These are phyloP conservation scores for Apteryx mantelli DNA, from an alignment of 2,113 vertebrate species.

Conservation along the genomic window DNA sequence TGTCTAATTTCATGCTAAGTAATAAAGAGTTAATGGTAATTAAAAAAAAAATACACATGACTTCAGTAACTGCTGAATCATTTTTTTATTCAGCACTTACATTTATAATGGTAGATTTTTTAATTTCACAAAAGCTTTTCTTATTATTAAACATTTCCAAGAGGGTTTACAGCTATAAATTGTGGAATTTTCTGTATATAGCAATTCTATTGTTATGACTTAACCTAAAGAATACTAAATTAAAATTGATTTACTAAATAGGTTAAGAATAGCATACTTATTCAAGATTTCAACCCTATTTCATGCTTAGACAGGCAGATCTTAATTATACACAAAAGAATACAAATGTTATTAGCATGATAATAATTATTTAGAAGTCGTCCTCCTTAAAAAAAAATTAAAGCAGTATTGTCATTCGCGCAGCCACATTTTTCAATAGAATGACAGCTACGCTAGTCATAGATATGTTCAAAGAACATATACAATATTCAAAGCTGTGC, in stretches of 20 bases:
- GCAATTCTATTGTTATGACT: slow-evolving; percentile 70
- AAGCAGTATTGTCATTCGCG: slow-evolving; percentile 77
- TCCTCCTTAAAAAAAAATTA: slow-evolving; percentile 78
- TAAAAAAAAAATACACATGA: neutral
- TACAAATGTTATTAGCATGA: slow-evolving; percentile 88
- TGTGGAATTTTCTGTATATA: slow-evolving; percentile 59
- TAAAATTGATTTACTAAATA: slow-evolving; percentile 85
- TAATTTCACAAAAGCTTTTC: slow-evolving; percentile 61
- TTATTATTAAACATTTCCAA: slow-evolving; percentile 69
- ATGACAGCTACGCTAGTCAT: slow-evolving; percentile 79
- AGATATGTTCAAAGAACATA: slow-evolving; percentile 84
- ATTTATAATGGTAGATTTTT: slow-evolving; percentile 40
- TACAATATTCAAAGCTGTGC: slow-evolving; percentile 84
- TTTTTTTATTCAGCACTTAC: slow-evolving; percentile 61
- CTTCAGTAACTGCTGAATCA: slow-evolving; percentile 47
- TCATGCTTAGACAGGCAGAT: slow-evolving; percentile 87
- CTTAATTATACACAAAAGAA: slow-evolving; percentile 88
- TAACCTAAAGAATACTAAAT: slow-evolving; percentile 81
- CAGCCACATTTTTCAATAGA: slow-evolving; percentile 79
- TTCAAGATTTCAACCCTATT: slow-evolving; percentile 84
- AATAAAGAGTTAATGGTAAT: slow-evolving; percentile 71
- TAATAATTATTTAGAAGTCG: slow-evolving; percentile 86
- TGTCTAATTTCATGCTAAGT: slow-evolving; percentile 40
- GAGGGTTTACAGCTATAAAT: slow-evolving; percentile 64
- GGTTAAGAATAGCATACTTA: slow-evolving; percentile 80